Evolutionary conservation across 2,888 invertebrate genomes (phyloP).

Genomic region (Drosophila rellima): DNA sequence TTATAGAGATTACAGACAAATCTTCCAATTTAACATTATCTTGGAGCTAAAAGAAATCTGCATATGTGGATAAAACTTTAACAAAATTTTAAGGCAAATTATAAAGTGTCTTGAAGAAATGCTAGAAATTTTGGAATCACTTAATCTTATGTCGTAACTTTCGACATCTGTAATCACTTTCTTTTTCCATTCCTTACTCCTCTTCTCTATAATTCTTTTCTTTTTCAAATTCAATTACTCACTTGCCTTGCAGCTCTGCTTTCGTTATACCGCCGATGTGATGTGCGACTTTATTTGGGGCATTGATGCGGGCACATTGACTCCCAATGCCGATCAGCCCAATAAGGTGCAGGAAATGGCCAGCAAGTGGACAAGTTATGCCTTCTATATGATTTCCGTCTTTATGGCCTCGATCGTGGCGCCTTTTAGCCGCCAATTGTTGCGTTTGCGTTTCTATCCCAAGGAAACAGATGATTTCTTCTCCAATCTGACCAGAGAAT

Average conservation of each 20-base stretch:
- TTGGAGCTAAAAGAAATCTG: too few species aligned
- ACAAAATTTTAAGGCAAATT: too few species aligned
- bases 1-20: neutral
- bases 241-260: slow-evolving; percentile 59
- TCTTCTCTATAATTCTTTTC: neutral
- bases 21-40: neutral
- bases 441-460: slow-evolving; percentile 65
- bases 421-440: slow-evolving; percentile 63
- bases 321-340: slow-evolving; percentile 16
- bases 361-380: slow-evolving; percentile 60
- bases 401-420: slow-evolving; percentile 66
- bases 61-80: too few species aligned
- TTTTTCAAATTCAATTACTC: neutral
- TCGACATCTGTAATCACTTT: neutral
- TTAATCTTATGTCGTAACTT: too few species aligned
- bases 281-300: slow-evolving; percentile 82
- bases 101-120: too few species aligned
- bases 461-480: slow-evolving; percentile 88
- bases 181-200: neutral
- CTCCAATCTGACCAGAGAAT: slow-evolving; percentile 68
- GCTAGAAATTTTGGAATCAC: too few species aligned
- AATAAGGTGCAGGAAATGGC: slow-evolving; percentile 66
- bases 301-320: slow-evolving; percentile 76
- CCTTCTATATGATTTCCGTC: slow-evolving; percentile 59
- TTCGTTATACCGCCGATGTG: slow-evolving; percentile 77